These are phyloP conservation scores for Bombus cullumanus DNA, from an alignment of 1,140 invertebrate species.

Conservation along the genomic window DNA sequence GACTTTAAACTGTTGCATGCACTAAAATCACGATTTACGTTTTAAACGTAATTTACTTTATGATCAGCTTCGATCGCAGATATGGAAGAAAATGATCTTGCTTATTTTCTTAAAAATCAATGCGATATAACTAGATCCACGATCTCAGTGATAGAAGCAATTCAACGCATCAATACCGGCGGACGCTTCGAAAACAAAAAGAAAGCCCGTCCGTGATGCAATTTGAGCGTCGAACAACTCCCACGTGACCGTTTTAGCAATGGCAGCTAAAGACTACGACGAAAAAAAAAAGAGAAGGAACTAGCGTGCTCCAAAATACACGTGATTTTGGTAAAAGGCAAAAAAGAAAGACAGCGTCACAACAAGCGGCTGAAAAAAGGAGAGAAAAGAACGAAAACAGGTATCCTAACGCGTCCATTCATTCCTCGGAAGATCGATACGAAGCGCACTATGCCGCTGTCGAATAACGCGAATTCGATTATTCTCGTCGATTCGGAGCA, in stretches of 20 bases:
- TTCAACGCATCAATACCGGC: background rate
- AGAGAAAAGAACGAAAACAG: background rate
- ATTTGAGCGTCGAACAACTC: slow-evolving; percentile 15
- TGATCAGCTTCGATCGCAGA: no score
- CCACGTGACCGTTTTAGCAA: slow-evolving; percentile 24
- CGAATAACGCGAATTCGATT: slow-evolving; percentile 14
- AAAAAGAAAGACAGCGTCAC: background rate
- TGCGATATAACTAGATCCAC: no score
- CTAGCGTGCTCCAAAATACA: background rate
- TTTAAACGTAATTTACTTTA: no score
- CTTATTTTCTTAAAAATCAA: no score
- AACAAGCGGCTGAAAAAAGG: background rate
- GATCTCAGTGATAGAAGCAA: background rate
- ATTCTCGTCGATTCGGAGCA: background rate
- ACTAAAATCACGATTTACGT: no score
- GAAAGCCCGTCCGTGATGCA: slow-evolving; percentile 5
- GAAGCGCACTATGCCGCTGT: no score
- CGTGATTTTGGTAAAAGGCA: background rate
- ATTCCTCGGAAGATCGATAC: background rate
- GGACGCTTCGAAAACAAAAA: background rate
- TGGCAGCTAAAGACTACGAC: background rate
- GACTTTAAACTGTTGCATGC: background rate
- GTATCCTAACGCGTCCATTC: background rate
- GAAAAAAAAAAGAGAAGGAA: background rate
- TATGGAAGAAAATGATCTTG: no score